These are phyloP conservation scores for Eumacrocentrus americanus DNA, from an alignment of 2,888 invertebrate species.

Conservation along the genomic window DNA sequence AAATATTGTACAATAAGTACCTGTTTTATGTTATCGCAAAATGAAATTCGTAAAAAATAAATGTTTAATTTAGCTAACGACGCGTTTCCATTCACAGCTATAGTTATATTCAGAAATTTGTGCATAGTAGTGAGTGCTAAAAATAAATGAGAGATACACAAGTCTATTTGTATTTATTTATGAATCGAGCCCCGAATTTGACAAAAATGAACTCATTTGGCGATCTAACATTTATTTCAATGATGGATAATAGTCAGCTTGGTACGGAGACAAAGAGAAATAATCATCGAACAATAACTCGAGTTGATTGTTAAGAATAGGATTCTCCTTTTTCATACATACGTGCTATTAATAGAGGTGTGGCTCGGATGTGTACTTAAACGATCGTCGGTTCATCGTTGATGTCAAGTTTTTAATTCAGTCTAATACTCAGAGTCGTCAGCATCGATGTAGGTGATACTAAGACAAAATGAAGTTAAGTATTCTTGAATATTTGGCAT, in stretches of 20 bases:
- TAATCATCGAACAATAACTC: conserved; percentile 5
- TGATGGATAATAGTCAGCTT: not conserved
- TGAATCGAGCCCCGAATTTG: not conserved
- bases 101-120: not conserved
- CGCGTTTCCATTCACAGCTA: not conserved
- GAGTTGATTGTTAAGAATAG: not conserved
- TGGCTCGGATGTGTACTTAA: conserved; percentile 22
- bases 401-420: conserved; percentile 41
- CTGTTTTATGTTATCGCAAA: conserved; percentile 57
- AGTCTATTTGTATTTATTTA: not conserved
- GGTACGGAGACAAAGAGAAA: not conserved
- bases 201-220: not conserved
- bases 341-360: conserved; percentile 38
- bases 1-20: conserved; percentile 59
- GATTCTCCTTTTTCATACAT: conserved; percentile 9
- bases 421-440: conserved; percentile 34
- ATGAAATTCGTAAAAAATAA: conserved; percentile 26
- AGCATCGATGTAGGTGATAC: conserved; percentile 19
- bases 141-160: not conserved
- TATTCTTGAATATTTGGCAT: no score
- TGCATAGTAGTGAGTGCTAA: not conserved
- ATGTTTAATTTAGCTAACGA: conserved; percentile 26
- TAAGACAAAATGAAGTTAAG: not conserved
- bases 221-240: not conserved
- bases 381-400: no score